Base-by-base conservation (phyloP, 30 jellyfish, hydroid and myxozoan genomes). In the Sanderia malayensis region DNA sequence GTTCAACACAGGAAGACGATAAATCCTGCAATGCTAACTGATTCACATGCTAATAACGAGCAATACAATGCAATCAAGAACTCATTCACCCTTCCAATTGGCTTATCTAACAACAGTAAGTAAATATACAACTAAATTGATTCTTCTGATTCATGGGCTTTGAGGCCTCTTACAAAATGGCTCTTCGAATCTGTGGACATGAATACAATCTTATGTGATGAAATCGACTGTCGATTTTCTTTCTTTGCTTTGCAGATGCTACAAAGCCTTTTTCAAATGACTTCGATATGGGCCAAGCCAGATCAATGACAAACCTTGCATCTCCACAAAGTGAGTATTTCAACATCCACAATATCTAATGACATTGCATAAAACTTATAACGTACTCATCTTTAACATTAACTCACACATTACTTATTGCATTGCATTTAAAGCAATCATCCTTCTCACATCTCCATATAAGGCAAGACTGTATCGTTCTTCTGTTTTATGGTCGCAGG, bases 31-130 rank as follows among this genome's bases (percentile, higher is more conserved):
- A 26, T 78, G 31, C 52, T 78, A 59, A 41, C 69, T 11, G 89
- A 78, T 10, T 21, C 70, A 8, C 46, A 53, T 62, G 72, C 61
- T 30, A 62, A 76, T 11, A 61, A 68, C 18, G 89, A 78, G 44
- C 67, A 31, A 1, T 20, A 62, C 20, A 66, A 78, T 65, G 89
- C 89, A 31, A 46, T 78, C 58, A 78, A 78, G 76, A 78, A 22
- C 37, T 47, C 89, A 23, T 78, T 78, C 67, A 78, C 89, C 11
- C 69, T 78, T 44, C 89, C 89, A 10, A 64, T 78, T 20, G 82
- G 82, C 2, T 32, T 82, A 46, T 19, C 75, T 4, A 49, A 41
- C 15, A 6, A 15, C 55, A 8, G 15, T 41, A 8, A 41, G 15
- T 41, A 8, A 4, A 4, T 49, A 24, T 9, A 15, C 8, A 24